Percentiles rank a stretch among this genome's conserved stretches.
Conservation (phyloP, 2,113 vertebrate species). For the Microcebus tavaratra region DNA sequence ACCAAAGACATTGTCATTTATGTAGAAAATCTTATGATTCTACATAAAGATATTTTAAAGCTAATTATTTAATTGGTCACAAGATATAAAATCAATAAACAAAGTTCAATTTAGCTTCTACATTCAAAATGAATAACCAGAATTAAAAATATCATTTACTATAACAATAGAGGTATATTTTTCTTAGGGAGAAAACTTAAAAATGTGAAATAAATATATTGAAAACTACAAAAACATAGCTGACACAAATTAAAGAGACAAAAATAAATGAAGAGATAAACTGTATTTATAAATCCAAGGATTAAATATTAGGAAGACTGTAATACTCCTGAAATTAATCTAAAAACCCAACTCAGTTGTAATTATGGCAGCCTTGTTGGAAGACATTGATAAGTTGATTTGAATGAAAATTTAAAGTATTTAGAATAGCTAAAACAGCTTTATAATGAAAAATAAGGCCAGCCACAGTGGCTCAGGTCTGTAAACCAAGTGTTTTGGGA, state of each 20-base stretch:
- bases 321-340: neutral
- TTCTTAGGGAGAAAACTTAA: neutral
- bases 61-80: neutral
- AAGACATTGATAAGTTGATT: neutral
- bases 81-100: neutral
- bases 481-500: too few species aligned
- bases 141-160: neutral
- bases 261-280: neutral
- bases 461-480: too few species aligned
- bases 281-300: neutral
- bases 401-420: neutral
- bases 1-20: neutral
- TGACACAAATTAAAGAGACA: neutral
- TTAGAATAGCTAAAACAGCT: neutral
- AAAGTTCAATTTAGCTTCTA: neutral
- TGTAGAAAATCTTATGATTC: neutral
- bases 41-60: neutral
- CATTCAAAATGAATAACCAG: neutral
- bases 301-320: neutral
- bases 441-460: neutral
- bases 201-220: neutral
- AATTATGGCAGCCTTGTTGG: neutral
- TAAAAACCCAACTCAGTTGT: neutral
- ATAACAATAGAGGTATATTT: neutral
- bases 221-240: neutral